Base-by-base conservation (phyloP, 2,113 vertebrate genomes). In the Struthidea cinerea region DNA sequence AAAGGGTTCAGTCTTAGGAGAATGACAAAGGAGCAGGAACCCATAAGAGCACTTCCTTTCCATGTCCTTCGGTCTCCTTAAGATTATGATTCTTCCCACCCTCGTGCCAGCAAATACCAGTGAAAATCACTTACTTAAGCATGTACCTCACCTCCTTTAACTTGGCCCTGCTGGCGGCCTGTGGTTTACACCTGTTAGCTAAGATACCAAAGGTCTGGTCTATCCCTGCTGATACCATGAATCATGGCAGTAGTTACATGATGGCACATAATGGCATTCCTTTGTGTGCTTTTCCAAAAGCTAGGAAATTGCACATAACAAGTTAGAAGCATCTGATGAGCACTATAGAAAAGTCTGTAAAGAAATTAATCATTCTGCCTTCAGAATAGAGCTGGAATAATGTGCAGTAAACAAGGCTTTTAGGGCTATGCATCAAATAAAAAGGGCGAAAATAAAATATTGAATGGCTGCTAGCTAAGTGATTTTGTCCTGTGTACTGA, bases 281-380 rank as follows among this genome's bases (percentile, higher is more conserved):
- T 88, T 95, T 94, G 39, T 94, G 77, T 80, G 50, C 50, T 95
- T 94, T 94, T 80, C 95, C 71, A 95, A 96, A 94, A 96, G 71
- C 94, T 90, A 88, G 95, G 96, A 97, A 94, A 95, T 96, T 94
- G 83, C 85, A 77, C 68, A 74, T 86, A 80, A 83, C 79, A 90
- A 94, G 82, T 94, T 92, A 85, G 71, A 94, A 83, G 68, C 82
- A 74, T 95, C 85, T 95, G 94, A 97, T 96, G 91, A 97, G 78
- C 87, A 20, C 74, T 95, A 95, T 73, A 96, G 91, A 96, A 97
- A 96, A 91, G 53, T 57, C 41, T 94, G 55, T 90, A 73, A 89
- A 93, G 94, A 90, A 94, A 87, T 97, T 89, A 97, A 96, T 96
- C 89, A 85, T 94, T 94, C 87, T 93, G 81, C 70, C 89, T 94